phyloP scores from a whole-genome alignment of 2,113 vertebrate genomes.

The Petrocephalus microphthalmus region DNA sequence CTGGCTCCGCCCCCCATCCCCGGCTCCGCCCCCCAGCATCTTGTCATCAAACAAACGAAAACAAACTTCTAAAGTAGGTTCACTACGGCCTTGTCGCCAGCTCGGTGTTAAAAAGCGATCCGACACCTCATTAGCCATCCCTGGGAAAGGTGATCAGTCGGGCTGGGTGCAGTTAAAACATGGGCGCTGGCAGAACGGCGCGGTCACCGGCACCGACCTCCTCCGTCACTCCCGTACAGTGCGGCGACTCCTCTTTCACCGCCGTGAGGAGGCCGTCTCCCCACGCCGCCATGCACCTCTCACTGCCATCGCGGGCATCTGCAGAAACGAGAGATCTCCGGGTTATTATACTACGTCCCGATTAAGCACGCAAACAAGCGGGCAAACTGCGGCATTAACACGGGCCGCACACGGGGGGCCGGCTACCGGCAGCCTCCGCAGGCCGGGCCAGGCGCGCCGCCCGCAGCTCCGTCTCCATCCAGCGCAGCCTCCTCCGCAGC shows the following conservation, averaged over 20 bases:
- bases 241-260: background rate
- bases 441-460: background rate
- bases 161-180: background rate
- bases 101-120: background rate
- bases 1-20: no score
- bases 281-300: background rate
- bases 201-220: background rate
- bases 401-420: background rate
- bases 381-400: background rate
- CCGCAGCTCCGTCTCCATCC: constrained; percentile 27
- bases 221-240: background rate
- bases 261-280: background rate
- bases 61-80: background rate
- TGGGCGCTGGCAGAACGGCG: background rate
- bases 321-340: background rate
- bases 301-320: background rate
- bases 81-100: background rate
- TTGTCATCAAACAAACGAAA: background rate
- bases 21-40: background rate
- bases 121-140: background rate
- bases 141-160: background rate
- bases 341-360: background rate
- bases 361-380: background rate
- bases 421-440: background rate
- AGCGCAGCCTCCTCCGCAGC: constrained; percentile 29